Evolutionary conservation across 2,888 invertebrate species (phyloP).

Genomic region (Platycheirus rosarum): DNA sequence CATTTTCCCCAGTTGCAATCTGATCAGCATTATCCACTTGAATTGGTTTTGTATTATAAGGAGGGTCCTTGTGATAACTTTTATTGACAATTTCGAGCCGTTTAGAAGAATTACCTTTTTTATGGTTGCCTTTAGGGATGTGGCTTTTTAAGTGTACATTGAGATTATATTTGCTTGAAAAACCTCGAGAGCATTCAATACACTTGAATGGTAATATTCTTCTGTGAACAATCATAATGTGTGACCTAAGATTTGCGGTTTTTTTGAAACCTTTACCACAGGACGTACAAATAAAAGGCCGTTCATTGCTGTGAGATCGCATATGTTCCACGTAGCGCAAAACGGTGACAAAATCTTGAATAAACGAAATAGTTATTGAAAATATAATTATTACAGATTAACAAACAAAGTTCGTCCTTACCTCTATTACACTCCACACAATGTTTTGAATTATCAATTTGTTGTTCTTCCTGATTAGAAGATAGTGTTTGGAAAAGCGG

Average conservation of each 20-base stretch:
- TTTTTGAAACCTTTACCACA: constrained; percentile 24
- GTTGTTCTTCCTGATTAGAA: constrained; percentile 3
- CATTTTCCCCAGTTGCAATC: background rate
- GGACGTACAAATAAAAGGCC: constrained; percentile 20
- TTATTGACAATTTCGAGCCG: constrained; percentile 6
- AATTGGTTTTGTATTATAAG: constrained; percentile 20
- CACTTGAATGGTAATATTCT: constrained; percentile 23
- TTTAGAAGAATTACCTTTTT: constrained; percentile 6
- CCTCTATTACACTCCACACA: constrained; percentile 10
- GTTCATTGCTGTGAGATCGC: constrained; percentile 5
- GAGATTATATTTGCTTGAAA: constrained; percentile 25
- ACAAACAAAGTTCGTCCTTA: background rate
- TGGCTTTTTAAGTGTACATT: constrained; percentile 8
- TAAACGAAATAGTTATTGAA: background rate
- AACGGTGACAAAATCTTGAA: constrained; percentile 7
- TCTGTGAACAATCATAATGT: constrained; percentile 27
- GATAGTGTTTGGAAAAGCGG: constrained; percentile 15
- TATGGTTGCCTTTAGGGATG: background rate
- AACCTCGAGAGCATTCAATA: constrained; percentile 3
- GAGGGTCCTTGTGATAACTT: constrained; percentile 32
- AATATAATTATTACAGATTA: no score
- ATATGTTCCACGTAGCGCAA: constrained; percentile 1
- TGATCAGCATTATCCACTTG: background rate
- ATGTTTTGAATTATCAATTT: background rate
- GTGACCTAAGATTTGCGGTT: constrained; percentile 14